These are phyloP conservation scores for Procambarus virginalis DNA, from an alignment of 1,140 invertebrate species.

Conservation along the genomic window DNA sequence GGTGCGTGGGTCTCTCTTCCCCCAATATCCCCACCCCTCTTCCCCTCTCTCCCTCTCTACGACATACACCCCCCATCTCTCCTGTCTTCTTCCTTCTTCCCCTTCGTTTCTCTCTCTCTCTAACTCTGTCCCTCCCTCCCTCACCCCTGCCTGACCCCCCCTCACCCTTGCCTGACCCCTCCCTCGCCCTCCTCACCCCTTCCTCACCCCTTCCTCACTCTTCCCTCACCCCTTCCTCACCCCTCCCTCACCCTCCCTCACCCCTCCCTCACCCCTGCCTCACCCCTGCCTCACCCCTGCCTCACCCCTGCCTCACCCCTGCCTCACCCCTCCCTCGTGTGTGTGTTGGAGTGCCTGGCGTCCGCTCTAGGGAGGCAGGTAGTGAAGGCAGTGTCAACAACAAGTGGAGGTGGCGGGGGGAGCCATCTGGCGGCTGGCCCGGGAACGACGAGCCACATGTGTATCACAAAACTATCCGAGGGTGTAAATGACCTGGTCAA, in stretches of 20 bases:
- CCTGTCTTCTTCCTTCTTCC: neutral
- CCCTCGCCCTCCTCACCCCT: neutral
- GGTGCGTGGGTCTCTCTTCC: no score
- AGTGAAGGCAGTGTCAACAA: no score
- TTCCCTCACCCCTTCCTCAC: neutral
- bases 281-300: neutral
- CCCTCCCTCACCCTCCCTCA: neutral
- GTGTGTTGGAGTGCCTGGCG: no score
- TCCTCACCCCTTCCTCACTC: no score
- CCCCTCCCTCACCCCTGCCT: neutral
- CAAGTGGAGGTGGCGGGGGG: neutral
- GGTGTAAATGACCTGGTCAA: slow-evolving; percentile 35
- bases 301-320: neutral
- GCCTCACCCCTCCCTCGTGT: neutral
- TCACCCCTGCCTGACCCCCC: neutral
- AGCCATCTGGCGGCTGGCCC: slow-evolving; percentile 10
- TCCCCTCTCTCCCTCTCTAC: neutral
- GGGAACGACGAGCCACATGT: slow-evolving; percentile 25
- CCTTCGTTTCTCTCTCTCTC: neutral
- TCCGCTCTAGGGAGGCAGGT: no score
- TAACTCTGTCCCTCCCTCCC: neutral
- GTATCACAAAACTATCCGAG: slow-evolving; percentile 14
- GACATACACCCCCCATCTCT: neutral
- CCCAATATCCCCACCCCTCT: neutral
- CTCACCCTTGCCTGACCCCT: neutral